These are phyloP conservation scores for Paratilapia polleni DNA, from an alignment of 2,113 vertebrate genomes.

Conservation along the genomic window DNA sequence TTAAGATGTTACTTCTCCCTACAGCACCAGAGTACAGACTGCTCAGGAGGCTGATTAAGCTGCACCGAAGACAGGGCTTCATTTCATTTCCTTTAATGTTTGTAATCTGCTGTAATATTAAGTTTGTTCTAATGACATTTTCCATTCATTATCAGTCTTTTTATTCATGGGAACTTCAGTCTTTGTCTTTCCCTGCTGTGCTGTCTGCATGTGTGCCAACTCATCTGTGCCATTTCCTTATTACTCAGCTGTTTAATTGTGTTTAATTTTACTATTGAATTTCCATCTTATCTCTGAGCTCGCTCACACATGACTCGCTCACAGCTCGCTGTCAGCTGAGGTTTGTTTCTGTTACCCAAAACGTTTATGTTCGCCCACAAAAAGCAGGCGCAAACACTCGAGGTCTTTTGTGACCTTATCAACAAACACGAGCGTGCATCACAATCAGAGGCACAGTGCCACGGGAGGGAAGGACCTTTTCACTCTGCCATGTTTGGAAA, in stretches of 20 bases:
- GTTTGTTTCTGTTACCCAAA: conserved; percentile 36
- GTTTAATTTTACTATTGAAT: conserved; percentile 18
- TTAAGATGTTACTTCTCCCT: too few species aligned
- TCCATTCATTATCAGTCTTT: background rate
- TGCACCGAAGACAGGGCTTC: too few species aligned
- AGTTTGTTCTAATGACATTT: background rate
- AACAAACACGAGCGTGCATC: conserved; percentile 28
- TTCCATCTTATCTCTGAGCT: conserved; percentile 35
- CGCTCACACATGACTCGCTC: background rate
- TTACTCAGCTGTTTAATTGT: conserved; percentile 19
- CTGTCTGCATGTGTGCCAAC: background rate
- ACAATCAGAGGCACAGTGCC: conserved; percentile 41
- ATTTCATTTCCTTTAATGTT: background rate
- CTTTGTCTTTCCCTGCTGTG: background rate
- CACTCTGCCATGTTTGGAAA: conserved; percentile 36
- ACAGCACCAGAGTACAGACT: too few species aligned
- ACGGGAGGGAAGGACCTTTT: background rate
- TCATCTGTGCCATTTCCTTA: conserved; percentile 9
- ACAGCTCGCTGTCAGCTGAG: background rate
- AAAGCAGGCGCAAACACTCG: conserved; percentile 46
- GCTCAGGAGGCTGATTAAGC: too few species aligned
- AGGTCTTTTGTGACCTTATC: conserved; percentile 49
- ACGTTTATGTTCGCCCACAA: conserved; percentile 56
- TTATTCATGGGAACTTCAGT: background rate
- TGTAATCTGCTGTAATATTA: background rate